These are phyloP conservation scores for Microctenopoma lineatum DNA, from an alignment of 2,797 vertebrate genomes.

Conservation along the genomic window DNA sequence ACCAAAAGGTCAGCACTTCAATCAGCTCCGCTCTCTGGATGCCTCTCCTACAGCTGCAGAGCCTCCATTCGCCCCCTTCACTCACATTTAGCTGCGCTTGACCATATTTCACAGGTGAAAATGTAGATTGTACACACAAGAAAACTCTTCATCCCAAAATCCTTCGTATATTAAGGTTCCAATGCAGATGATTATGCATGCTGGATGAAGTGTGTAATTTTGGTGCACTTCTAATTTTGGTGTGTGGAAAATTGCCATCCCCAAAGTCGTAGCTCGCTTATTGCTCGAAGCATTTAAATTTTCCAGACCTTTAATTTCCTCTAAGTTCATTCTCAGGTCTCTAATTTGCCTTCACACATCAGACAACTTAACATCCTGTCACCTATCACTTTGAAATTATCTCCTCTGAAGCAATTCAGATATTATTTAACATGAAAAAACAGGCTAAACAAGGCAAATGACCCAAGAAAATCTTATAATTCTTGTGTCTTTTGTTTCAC, in stretches of 20 bases:
- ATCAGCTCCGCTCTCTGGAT: slow-evolving; percentile 70
- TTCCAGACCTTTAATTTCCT: slow-evolving; percentile 64
- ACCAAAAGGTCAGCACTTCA: slow-evolving; percentile 82
- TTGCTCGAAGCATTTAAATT: slow-evolving; percentile 48
- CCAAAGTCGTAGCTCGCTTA: slow-evolving; percentile 47
- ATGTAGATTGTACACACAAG: slow-evolving; percentile 35
- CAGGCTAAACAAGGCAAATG: slow-evolving; percentile 8
- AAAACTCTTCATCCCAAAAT: slow-evolving; percentile 17
- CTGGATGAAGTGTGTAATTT: slow-evolving; percentile 59
- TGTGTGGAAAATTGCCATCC: slow-evolving; percentile 61
- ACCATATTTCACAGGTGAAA: slow-evolving; percentile 63
- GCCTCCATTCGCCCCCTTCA: slow-evolving; percentile 50
- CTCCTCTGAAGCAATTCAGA: slow-evolving; percentile 1
- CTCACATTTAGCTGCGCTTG: slow-evolving; percentile 69
- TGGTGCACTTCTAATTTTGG: slow-evolving; percentile 38
- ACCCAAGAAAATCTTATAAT: too few relatives aligned
- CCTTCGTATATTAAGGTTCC: slow-evolving; percentile 36
- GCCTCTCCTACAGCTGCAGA: slow-evolving; percentile 47
- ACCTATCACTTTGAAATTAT: slow-evolving; percentile 25
- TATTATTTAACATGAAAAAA: slow-evolving; percentile 6
- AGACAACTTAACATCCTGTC: slow-evolving; percentile 43
- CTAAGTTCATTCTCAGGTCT: slow-evolving; percentile 42
- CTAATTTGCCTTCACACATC: slow-evolving; percentile 60
- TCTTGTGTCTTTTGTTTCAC: slow-evolving; percentile 20
- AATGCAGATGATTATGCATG: slow-evolving; percentile 46